These are phyloP conservation scores for Zaprionus lachaisei DNA, from an alignment of 1,140 invertebrate genomes.

Conservation along the genomic window DNA sequence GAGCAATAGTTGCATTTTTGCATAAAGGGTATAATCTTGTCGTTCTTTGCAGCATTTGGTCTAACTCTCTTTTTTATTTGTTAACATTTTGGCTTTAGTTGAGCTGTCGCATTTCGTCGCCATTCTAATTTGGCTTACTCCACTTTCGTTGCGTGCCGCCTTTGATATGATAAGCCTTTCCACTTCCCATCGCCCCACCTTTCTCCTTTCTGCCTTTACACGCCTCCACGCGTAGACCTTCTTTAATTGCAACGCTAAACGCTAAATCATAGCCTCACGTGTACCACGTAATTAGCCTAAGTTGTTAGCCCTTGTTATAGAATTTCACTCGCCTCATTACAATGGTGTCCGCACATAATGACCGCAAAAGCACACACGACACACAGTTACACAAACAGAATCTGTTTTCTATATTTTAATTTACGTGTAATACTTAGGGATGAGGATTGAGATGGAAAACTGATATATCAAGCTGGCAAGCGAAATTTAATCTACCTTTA, in stretches of 20 bases:
- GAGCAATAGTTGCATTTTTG: not conserved
- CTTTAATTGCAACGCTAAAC: constrained; percentile 78
- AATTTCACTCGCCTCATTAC: constrained; percentile 54
- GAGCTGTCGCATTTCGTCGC: constrained; percentile 67
- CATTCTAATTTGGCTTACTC: constrained; percentile 60
- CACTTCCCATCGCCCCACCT: not conserved
- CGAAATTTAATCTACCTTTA: no score
- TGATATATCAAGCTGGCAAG: no score
- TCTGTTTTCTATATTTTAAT: not conserved
- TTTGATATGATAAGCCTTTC: constrained; percentile 73
- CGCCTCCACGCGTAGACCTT: constrained; percentile 30
- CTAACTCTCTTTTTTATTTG: not conserved
- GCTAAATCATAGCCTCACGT: constrained; percentile 79
- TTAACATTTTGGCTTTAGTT: constrained; percentile 36
- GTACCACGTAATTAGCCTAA: constrained; percentile 81
- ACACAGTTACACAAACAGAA: not conserved
- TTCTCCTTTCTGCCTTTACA: not conserved
- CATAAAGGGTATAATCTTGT: constrained; percentile 14
- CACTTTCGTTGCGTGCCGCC: constrained; percentile 63
- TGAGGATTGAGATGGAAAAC: not conserved
- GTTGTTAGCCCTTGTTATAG: constrained; percentile 74
- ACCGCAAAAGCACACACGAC: not conserved
- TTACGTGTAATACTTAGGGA: not conserved
- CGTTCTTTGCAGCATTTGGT: not conserved
- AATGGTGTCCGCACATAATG: constrained; percentile 40